phyloP scores from a whole-genome alignment of 2,113 vertebrate genomes.

The Amia ocellicauda region DNA sequence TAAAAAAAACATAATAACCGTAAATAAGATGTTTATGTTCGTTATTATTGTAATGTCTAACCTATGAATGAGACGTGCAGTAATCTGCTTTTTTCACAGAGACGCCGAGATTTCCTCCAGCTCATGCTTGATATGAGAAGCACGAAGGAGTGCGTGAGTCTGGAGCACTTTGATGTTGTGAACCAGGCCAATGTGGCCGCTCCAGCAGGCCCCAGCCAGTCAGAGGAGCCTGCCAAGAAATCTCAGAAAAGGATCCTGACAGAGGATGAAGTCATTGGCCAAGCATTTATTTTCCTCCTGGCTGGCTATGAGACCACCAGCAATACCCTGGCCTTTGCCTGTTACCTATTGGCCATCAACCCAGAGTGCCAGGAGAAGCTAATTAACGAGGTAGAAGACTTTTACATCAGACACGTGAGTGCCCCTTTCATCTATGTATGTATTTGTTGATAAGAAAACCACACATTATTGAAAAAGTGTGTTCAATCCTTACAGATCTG shows the following conservation, averaged over 20 bases:
- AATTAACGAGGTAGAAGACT: constrained; percentile 77
- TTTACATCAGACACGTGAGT: constrained; percentile 79
- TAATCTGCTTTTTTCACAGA: too few species aligned
- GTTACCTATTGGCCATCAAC: constrained; percentile 82
- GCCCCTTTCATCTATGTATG: too few species aligned
- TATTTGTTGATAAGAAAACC: too few species aligned
- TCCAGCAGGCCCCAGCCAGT: background rate
- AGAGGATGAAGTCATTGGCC: constrained; percentile 85
- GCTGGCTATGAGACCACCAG: constrained; percentile 87
- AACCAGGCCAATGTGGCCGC: constrained; percentile 31
- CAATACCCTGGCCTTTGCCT: constrained; percentile 78
- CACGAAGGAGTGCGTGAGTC: constrained; percentile 34
- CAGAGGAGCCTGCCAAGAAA: constrained; percentile 7
- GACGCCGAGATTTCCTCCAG: constrained; percentile 88
- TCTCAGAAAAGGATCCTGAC: constrained; percentile 60
- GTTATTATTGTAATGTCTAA: too few species aligned
- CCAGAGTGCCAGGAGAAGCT: constrained; percentile 75
- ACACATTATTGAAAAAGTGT: too few species aligned
- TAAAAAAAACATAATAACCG: too few species aligned
- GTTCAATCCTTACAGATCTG: too few species aligned
- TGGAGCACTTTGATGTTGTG: constrained; percentile 56
- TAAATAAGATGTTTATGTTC: too few species aligned
- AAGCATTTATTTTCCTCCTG: constrained; percentile 84
- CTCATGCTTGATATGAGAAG: constrained; percentile 75
- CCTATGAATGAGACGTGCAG: too few species aligned